Evolutionary conservation across 1,140 invertebrate genomes (phyloP).

Genomic region (Cydia amplana): DNA sequence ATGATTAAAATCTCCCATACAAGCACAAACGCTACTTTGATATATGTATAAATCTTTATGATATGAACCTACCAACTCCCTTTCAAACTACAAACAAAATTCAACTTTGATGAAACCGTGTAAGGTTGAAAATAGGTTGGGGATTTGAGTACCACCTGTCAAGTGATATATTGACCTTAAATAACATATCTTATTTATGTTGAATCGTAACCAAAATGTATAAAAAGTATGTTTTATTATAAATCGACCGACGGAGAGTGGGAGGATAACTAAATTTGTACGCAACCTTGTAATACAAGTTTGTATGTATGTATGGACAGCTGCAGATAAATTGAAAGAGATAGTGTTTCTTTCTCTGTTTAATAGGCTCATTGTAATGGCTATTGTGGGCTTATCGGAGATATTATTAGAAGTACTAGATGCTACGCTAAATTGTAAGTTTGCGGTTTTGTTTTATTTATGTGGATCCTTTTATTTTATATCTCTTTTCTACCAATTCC

Average conservation of each 20-base stretch:
- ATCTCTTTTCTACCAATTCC: too few species aligned
- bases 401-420: conserved; percentile 34
- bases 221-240: conserved; percentile 74
- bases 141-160: conserved; percentile 74
- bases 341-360: conserved; percentile 57
- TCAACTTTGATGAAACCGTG: conserved; percentile 38
- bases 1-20: conserved; percentile 77
- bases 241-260: conserved; percentile 65
- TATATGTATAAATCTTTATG: conserved; percentile 76
- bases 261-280: conserved; percentile 76
- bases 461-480: too few species aligned
- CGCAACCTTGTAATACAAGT: conserved; percentile 63
- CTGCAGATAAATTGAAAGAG: conserved; percentile 65
- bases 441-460: too few species aligned
- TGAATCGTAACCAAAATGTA: conserved; percentile 76
- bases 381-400: conserved; percentile 39
- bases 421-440: too few species aligned
- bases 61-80: conserved; percentile 53
- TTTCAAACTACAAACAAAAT: conserved; percentile 38
- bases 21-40: conserved; percentile 74
- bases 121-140: conserved; percentile 48
- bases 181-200: conserved; percentile 80
- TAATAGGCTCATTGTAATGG: conserved; percentile 50
- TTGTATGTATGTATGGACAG: conserved; percentile 43
- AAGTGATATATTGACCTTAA: conserved; percentile 78